Conservation (phyloP, 2,888 invertebrate species). For the Tetanocera ferruginea region DNA sequence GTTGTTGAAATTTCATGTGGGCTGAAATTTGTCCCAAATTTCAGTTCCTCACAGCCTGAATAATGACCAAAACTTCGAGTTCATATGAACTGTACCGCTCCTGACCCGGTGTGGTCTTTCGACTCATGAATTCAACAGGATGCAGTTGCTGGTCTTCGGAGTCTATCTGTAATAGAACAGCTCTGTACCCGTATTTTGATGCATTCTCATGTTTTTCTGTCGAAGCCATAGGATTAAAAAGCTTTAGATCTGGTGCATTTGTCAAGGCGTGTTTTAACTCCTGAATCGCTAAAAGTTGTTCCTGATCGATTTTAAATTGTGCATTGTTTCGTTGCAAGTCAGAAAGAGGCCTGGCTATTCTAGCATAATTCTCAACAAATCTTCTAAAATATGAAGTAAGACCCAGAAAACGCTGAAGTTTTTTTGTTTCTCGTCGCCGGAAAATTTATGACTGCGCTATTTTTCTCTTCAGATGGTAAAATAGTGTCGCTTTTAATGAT, state of each 20-base stretch:
- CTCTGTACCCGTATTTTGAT: slow-evolving; percentile 40
- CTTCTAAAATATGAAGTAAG: not conserved
- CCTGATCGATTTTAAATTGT: not conserved
- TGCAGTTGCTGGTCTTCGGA: not conserved
- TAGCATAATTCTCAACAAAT: slow-evolving; percentile 40
- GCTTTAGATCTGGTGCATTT: slow-evolving; percentile 6
- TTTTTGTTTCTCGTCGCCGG: not conserved
- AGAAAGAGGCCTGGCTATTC: slow-evolving; percentile 58
- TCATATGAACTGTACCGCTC: not conserved
- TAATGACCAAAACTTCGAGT: not conserved
- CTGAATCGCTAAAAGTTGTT: too few species aligned
- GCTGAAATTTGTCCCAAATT: too few species aligned
- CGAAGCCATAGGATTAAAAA: slow-evolving; percentile 15
- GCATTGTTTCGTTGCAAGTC: slow-evolving; percentile 47
- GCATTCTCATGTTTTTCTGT: slow-evolving; percentile 46
- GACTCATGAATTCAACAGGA: not conserved
- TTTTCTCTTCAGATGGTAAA: slow-evolving; percentile 40
- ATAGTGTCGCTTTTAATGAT: slow-evolving; percentile 12
- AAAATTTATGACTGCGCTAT: not conserved
- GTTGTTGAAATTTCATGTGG: too few species aligned
- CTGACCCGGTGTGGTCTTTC: too few species aligned
- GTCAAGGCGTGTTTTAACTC: not conserved
- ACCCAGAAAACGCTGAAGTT: slow-evolving; percentile 12
- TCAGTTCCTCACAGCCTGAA: too few species aligned
- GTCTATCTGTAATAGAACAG: slow-evolving; percentile 42